A percentile compares a stretch with the other conserved stretches of the same genome.
Conservation (phyloP, 2,888 invertebrate species). For the Therioaphis trifolii region DNA sequence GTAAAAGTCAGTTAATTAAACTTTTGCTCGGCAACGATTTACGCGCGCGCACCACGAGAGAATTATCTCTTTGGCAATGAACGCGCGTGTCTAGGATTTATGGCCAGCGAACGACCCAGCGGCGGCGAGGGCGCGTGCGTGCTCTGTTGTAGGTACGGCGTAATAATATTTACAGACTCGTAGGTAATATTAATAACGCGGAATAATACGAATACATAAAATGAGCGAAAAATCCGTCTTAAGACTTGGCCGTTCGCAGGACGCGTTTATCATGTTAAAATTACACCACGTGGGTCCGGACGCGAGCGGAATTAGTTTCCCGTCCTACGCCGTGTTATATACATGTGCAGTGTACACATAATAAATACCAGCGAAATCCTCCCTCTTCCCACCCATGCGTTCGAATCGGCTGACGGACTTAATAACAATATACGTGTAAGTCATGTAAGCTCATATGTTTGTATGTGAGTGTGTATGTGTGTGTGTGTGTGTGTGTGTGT, state of each 20-base stretch:
- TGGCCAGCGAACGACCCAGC: background rate
- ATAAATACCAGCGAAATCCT: slow-evolving; percentile 46
- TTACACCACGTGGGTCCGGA: slow-evolving; percentile 16
- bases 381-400: background rate
- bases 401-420: slow-evolving; percentile 40
- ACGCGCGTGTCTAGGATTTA: slow-evolving; percentile 51
- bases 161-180: no score
- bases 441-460: no score
- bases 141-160: no score
- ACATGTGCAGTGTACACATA: no score
- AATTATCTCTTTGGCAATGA: slow-evolving; percentile 44
- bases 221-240: slow-evolving; percentile 48
- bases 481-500: no score
- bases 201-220: background rate
- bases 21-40: slow-evolving; percentile 42
- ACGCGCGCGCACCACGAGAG: slow-evolving; percentile 29
- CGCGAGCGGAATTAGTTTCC: no score
- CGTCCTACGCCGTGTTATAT: no score
- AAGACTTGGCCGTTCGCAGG: slow-evolving; percentile 40
- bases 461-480: no score
- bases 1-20: slow-evolving; percentile 54
- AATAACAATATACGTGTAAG: slow-evolving; percentile 1
- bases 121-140: background rate
- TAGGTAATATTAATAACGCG: no score
- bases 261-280: slow-evolving; percentile 49